Percentiles rank a stretch among this genome's conserved stretches.
Evolutionary conservation across 2,888 invertebrate species (phyloP).

Genomic region (Alentia gelatinosa): DNA sequence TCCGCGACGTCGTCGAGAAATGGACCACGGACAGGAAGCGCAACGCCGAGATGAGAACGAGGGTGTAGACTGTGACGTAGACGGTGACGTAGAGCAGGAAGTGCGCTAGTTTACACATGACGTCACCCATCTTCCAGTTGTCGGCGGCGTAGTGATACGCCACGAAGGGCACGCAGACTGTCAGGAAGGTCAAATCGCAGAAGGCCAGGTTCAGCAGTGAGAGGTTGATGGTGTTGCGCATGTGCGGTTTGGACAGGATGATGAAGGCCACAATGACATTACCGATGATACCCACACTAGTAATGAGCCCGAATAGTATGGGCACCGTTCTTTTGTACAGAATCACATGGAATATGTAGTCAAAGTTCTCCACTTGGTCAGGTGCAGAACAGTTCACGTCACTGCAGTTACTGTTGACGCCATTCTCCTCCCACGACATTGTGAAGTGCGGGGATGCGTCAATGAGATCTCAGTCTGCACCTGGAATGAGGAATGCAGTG

Average conservation of each 20-base stretch:
- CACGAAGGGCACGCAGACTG: conserved; percentile 63
- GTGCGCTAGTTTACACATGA: conserved; percentile 59
- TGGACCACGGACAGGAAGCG: conserved; percentile 61
- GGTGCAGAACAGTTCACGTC: not conserved
- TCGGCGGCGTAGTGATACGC: conserved; percentile 64
- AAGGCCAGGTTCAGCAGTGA: conserved; percentile 64
- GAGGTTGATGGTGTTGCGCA: conserved; percentile 60
- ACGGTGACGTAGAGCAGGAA: conserved; percentile 63
- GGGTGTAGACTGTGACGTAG: conserved; percentile 64
- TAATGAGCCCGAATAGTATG: conserved; percentile 60
- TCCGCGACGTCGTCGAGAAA: conserved; percentile 1
- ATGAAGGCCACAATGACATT: conserved; percentile 60
- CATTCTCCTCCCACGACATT: not conserved
- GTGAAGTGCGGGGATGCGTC: too few species aligned
- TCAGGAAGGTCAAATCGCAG: conserved; percentile 61
- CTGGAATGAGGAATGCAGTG: too few species aligned
- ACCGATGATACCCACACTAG: conserved; percentile 58
- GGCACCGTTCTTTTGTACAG: conserved; percentile 61
- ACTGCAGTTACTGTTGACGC: not conserved
- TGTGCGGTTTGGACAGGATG: conserved; percentile 58
- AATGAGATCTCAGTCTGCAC: too few species aligned
- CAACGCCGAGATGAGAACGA: conserved; percentile 60
- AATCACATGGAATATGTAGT: not conserved
- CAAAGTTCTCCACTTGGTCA: not conserved
- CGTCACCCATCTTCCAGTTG: conserved; percentile 64